phyloP scores from a whole-genome alignment of 1,140 invertebrate species.

The Mycetomoellerius zeteki region DNA sequence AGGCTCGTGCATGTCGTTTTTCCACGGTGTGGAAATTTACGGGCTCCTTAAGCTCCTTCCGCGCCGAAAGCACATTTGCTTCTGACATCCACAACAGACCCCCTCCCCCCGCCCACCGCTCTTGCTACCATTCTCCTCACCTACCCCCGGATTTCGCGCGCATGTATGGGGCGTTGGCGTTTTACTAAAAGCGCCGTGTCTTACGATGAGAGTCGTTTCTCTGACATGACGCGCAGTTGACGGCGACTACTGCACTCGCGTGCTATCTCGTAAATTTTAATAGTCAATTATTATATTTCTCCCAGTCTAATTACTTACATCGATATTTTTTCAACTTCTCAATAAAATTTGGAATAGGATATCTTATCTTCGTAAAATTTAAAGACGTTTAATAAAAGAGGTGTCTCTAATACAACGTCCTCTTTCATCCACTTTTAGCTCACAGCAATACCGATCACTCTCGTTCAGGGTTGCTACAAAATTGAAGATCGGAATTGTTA shows the following conservation, averaged over 20 bases:
- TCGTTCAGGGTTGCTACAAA: too few relatives aligned
- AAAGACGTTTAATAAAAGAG: not conserved
- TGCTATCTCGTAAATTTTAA: not conserved
- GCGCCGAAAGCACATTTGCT: slow-evolving; percentile 63
- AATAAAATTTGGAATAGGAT: not conserved
- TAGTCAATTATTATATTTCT: not conserved
- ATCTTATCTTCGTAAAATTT: not conserved
- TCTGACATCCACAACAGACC: slow-evolving; percentile 60
- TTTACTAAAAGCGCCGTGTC: slow-evolving; percentile 59
- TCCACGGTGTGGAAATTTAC: slow-evolving; percentile 61
- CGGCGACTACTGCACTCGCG: not conserved
- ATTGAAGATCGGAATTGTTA: too few relatives aligned
- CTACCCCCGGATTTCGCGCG: slow-evolving; percentile 28
- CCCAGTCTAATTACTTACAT: not conserved
- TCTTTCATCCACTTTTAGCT: not conserved
- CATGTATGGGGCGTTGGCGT: slow-evolving; percentile 64
- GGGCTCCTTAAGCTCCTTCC: slow-evolving; percentile 65
- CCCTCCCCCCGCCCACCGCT: not conserved
- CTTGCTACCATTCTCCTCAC: not conserved
- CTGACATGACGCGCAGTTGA: slow-evolving; percentile 25
- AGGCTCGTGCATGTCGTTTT: slow-evolving; percentile 64
- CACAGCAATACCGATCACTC: not conserved
- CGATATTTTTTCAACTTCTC: not conserved
- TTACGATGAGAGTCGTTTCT: slow-evolving; percentile 50
- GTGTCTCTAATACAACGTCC: not conserved